Percentiles rank a stretch among this genome's conserved stretches.
Conservation (phyloP, 2,113 vertebrate genomes). For the Hylia prasina region DNA sequence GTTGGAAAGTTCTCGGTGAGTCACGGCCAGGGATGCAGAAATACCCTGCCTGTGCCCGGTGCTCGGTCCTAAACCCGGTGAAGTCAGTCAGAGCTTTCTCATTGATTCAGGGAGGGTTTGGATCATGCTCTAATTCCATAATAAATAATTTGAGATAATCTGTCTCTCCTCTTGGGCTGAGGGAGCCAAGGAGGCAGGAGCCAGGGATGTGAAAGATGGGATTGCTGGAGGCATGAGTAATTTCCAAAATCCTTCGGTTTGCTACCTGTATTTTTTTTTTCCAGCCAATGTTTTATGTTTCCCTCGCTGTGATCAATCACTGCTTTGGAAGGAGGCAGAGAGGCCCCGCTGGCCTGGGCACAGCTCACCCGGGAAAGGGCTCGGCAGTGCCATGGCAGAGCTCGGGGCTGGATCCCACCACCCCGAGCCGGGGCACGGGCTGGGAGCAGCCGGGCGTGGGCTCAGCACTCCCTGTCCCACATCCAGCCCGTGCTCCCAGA, state of each 20-base stretch:
- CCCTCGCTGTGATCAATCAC: constrained; percentile 2
- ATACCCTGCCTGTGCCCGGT: not conserved
- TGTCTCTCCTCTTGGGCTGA: not conserved
- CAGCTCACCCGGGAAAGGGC: not conserved
- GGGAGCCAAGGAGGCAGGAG: not conserved
- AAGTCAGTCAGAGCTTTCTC: not conserved
- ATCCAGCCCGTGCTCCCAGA: not conserved
- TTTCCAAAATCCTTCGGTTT: constrained; percentile 23
- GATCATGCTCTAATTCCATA: constrained; percentile 3
- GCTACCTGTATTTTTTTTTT: not conserved
- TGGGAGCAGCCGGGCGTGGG: not conserved
- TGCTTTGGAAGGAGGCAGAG: not conserved
- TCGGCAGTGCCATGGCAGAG: not conserved
- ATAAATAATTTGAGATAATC: constrained; percentile 40
- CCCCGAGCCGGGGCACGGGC: fast-evolving
- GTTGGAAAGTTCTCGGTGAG: constrained; percentile 46
- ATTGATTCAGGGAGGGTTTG: not conserved
- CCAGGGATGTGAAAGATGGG: constrained; percentile 1
- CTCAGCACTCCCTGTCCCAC: not conserved
- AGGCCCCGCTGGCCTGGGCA: not conserved
- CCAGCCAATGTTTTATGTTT: not conserved
- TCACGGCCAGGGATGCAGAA: not conserved
- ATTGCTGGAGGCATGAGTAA: constrained; percentile 12
- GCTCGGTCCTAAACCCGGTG: not conserved
- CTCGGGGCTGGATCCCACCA: not conserved